phyloP scores from a whole-genome alignment of 2,888 invertebrate genomes.

The Deilephila elpenor region DNA sequence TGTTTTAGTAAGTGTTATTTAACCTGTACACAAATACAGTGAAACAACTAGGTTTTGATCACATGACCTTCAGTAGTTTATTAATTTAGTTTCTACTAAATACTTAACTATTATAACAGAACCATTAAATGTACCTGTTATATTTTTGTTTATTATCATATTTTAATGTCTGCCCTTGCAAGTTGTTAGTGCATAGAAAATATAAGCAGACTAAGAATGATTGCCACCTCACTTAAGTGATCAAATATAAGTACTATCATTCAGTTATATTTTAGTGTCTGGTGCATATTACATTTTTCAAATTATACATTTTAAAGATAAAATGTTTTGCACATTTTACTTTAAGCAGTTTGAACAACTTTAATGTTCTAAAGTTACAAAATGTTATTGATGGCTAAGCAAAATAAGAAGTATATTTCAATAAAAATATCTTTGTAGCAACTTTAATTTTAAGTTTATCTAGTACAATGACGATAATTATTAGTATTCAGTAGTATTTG shows the following conservation, averaged over 20 bases:
- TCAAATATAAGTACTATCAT: background rate
- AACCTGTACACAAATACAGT: background rate
- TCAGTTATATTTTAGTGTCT: background rate
- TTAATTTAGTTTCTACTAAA: background rate
- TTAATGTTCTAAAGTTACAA: too few relatives aligned
- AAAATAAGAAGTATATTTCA: too few relatives aligned
- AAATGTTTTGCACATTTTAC: too few relatives aligned
- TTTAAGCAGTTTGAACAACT: too few relatives aligned
- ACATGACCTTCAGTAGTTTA: constrained; percentile 10
- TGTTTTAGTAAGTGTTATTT: background rate
- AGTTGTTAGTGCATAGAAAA: background rate
- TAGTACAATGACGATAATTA: too few relatives aligned
- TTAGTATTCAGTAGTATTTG: too few relatives aligned
- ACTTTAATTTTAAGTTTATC: too few relatives aligned
- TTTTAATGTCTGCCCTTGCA: background rate
- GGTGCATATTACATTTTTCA: background rate
- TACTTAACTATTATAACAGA: background rate
- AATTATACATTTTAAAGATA: background rate
- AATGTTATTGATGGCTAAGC: too few relatives aligned
- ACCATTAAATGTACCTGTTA: too few relatives aligned
- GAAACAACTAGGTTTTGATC: background rate
- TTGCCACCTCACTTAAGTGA: background rate
- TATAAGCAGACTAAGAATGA: background rate
- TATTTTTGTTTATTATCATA: background rate
- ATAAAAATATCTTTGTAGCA: too few relatives aligned